Evolutionary conservation across 2,113 vertebrate genomes (phyloP).

Genomic region (Erythrolamprus reginae): DNA sequence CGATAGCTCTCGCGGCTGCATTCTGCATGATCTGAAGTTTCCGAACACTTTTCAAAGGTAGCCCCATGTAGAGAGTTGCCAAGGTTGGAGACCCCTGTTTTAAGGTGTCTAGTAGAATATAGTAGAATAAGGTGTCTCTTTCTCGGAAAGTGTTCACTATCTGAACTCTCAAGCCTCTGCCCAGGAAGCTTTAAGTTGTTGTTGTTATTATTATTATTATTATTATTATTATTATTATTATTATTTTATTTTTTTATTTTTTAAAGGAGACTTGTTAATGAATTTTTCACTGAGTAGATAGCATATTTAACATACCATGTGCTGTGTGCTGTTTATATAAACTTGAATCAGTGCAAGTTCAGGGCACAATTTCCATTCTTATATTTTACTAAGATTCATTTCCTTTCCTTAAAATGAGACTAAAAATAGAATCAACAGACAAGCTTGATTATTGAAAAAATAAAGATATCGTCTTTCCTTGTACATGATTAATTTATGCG

Average conservation of each 20-base stretch:
- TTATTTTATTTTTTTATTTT: too few relatives aligned
- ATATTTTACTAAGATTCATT: slow-evolving; percentile 17
- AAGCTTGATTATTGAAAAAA: background rate
- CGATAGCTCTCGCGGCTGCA: too few relatives aligned
- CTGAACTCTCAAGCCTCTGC: background rate
- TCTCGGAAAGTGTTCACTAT: slow-evolving; percentile 38
- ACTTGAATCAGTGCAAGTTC: background rate
- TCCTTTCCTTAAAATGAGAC: slow-evolving; percentile 15
- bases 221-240: too few relatives aligned
- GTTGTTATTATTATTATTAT: too few relatives aligned
- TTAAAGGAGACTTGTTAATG: slow-evolving; percentile 2
- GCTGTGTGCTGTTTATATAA: background rate
- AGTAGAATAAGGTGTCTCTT: slow-evolving; percentile 24
- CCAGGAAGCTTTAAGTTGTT: slow-evolving; percentile 15
- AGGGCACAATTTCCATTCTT: background rate
- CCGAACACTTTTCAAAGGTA: too few relatives aligned
- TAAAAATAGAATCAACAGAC: background rate
- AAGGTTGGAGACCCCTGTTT: background rate
- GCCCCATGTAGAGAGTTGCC: too few relatives aligned
- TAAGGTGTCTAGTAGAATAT: slow-evolving; percentile 14
- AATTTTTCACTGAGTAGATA: slow-evolving; percentile 21
- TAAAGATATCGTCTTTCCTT: background rate
- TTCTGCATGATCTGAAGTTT: too few relatives aligned
- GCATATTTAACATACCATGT: background rate
- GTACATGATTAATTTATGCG: background rate